Evolutionary conservation across 2,888 invertebrate species (phyloP).

Genomic region (Leistus spinibarbis): DNA sequence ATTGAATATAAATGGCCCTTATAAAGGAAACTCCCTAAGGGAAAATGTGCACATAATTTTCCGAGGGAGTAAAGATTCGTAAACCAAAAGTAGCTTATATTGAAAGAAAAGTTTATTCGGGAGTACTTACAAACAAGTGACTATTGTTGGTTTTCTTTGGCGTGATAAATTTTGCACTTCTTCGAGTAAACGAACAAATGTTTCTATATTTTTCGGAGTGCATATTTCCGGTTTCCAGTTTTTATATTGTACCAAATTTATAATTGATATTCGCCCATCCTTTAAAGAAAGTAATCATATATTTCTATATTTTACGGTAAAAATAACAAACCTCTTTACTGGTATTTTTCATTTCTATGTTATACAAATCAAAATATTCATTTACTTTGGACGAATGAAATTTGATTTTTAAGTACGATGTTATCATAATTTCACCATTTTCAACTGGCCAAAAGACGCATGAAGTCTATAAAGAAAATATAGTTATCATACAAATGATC

Average conservation of each 20-base stretch:
- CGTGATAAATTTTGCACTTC: slow-evolving; percentile 47
- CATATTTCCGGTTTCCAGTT: slow-evolving; percentile 46
- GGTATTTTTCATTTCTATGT: slow-evolving; percentile 34
- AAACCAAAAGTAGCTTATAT: too few species aligned
- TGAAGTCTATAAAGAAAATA: slow-evolving; percentile 48
- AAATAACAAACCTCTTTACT: slow-evolving; percentile 24
- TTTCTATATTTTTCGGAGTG: slow-evolving; percentile 44
- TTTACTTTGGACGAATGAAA: slow-evolving; percentile 37
- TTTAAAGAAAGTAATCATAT: background rate
- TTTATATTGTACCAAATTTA: slow-evolving; percentile 42
- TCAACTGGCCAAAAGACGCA: slow-evolving; percentile 47
- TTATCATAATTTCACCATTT: slow-evolving; percentile 45
- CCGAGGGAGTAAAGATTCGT: too few species aligned
- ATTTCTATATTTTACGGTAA: background rate
- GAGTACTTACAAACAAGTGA: slow-evolving; percentile 51
- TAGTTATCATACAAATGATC: background rate
- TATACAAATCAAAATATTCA: slow-evolving; percentile 26
- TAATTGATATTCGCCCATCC: slow-evolving; percentile 25
- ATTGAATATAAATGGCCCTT: too few species aligned
- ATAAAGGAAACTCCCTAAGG: too few species aligned
- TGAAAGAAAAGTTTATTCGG: background rate
- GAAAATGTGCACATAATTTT: too few species aligned
- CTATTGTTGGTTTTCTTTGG: slow-evolving; percentile 46
- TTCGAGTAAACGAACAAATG: slow-evolving; percentile 49
- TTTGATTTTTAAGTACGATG: slow-evolving; percentile 46